Evolutionary conservation across 2,113 vertebrate genomes (phyloP).

Genomic region (Motacilla alba): DNA sequence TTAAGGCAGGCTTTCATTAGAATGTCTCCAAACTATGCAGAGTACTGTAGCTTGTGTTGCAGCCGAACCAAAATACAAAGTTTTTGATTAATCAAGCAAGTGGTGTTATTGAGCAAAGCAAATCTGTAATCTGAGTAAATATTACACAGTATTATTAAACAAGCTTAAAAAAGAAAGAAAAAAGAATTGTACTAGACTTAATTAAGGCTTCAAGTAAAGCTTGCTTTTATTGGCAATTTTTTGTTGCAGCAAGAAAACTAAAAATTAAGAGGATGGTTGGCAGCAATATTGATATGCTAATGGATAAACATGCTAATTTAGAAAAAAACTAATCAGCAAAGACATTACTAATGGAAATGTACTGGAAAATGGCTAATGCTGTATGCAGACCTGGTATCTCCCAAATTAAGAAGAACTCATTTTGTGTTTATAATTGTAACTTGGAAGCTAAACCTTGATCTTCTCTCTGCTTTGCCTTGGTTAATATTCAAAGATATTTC

Average conservation of each 20-base stretch:
- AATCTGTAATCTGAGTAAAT: constrained; percentile 80
- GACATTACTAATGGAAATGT: constrained; percentile 84
- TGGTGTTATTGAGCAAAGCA: constrained; percentile 69
- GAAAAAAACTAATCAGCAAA: constrained; percentile 84
- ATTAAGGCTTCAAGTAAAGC: constrained; percentile 83
- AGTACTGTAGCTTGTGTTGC: not conserved
- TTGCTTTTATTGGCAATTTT: constrained; percentile 82
- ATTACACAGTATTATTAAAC: constrained; percentile 76
- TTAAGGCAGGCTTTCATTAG: constrained; percentile 17
- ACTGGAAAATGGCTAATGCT: constrained; percentile 83
- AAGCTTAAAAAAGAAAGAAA: constrained; percentile 56
- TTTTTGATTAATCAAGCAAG: constrained; percentile 68
- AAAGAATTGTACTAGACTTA: constrained; percentile 77
- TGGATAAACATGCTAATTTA: constrained; percentile 85
- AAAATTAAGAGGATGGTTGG: constrained; percentile 83
- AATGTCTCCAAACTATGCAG: constrained; percentile 3
- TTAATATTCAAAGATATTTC: constrained; percentile 44
- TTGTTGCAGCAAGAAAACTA: constrained; percentile 81
- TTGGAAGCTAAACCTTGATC: constrained; percentile 58
- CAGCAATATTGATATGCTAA: constrained; percentile 86
- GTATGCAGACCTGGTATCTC: constrained; percentile 76
- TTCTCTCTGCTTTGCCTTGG: constrained; percentile 38
- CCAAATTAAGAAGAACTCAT: constrained; percentile 73
- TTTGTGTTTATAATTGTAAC: constrained; percentile 73
- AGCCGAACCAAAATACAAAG: constrained; percentile 51